Evolutionary conservation across 1,140 invertebrate genomes (phyloP).

Genomic region (Euglossa dilemma): DNA sequence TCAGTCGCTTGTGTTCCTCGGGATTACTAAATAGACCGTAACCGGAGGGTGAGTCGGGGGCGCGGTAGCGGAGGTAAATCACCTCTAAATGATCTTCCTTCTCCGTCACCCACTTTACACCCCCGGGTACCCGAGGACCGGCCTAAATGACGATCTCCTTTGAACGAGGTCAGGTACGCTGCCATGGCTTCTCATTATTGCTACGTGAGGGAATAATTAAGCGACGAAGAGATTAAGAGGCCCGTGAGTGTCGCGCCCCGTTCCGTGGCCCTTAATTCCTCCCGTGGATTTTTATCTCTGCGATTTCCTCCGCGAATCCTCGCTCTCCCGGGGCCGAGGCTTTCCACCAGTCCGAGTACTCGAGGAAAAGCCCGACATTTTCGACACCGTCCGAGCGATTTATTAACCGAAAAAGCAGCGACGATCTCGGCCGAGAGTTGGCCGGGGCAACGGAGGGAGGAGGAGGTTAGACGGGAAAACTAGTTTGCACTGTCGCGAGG

Average conservation of each 20-base stretch:
- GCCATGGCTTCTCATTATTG: constrained; percentile 57
- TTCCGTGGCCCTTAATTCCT: constrained; percentile 38
- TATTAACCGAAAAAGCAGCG: background rate
- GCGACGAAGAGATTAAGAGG: constrained; percentile 56
- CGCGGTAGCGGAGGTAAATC: constrained; percentile 43
- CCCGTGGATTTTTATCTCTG: constrained; percentile 11
- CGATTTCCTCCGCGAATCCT: constrained; percentile 3
- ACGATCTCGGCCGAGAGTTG: background rate
- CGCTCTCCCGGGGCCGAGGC: background rate
- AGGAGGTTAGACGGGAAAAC: background rate
- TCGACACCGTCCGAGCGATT: background rate
- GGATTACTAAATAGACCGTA: constrained; percentile 45
- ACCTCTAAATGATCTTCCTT: constrained; percentile 42
- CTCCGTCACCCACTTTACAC: constrained; percentile 27
- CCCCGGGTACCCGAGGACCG: background rate
- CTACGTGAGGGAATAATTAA: constrained; percentile 63
- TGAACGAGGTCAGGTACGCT: constrained; percentile 54
- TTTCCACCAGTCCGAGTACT: background rate
- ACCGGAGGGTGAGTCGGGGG: constrained; percentile 31
- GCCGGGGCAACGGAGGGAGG: background rate
- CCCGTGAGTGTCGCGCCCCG: constrained; percentile 37
- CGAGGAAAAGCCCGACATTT: background rate
- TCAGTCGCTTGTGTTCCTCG: constrained; percentile 27
- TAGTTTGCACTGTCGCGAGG: background rate
- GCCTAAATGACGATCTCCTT: constrained; percentile 54